A percentile compares a stretch with the other conserved stretches of the same genome.
These are phyloP conservation scores for Tetragonula carbonaria DNA, from an alignment of 2,888 invertebrate species.

Conservation along the genomic window DNA sequence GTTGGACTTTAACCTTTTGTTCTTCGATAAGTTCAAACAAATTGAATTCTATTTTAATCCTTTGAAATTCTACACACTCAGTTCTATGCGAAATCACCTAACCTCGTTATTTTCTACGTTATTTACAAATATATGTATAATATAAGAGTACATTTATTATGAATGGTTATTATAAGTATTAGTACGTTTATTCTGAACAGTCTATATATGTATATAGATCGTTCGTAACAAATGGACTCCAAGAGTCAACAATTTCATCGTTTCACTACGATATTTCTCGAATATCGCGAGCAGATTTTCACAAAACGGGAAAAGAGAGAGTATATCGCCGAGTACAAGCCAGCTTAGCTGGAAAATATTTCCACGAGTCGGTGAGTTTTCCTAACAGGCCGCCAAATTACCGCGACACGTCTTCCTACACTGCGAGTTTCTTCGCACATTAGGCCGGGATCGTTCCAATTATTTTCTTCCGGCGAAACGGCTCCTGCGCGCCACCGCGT, in stretches of 20 bases:
- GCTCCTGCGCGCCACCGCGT: conserved; percentile 21
- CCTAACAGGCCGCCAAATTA: background rate
- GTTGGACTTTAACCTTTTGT: too few species aligned
- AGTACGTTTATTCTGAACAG: too few species aligned
- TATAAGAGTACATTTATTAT: too few species aligned
- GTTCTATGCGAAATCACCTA: background rate
- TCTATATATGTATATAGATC: too few species aligned
- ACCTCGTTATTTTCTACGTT: background rate
- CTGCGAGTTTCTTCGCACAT: conserved; percentile 16
- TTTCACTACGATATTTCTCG: background rate
- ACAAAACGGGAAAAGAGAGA: background rate
- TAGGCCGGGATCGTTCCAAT: conserved; percentile 61
- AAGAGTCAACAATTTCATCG: background rate
- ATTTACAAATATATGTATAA: background rate
- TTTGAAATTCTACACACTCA: background rate
- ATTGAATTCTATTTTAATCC: too few species aligned
- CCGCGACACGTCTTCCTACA: conserved; percentile 4
- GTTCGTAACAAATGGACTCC: background rate
- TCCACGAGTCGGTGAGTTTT: conserved; percentile 15
- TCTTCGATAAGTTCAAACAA: too few species aligned
- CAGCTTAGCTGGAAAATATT: background rate
- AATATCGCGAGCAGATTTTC: background rate
- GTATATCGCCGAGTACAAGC: background rate
- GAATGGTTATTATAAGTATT: too few species aligned
- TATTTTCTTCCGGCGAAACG: conserved; percentile 65